Evolutionary conservation across 2,888 invertebrate species (phyloP).

Genomic region (Ophioninae sp.): DNA sequence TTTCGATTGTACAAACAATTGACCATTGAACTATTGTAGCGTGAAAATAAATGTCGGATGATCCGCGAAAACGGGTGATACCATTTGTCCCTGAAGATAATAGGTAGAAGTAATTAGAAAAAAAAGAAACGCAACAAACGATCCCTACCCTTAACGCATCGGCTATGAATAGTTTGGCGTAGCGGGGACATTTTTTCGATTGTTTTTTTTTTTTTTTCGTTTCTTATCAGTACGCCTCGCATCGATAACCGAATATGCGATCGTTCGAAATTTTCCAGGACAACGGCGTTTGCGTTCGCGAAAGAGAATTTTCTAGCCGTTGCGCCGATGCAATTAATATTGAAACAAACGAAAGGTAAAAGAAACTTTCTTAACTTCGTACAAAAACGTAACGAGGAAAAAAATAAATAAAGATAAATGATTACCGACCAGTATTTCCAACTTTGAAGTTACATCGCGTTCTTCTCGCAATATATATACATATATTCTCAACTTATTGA

Average conservation of each 20-base stretch:
- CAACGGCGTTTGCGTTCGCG: neutral
- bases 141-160: neutral
- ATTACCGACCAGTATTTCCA: neutral
- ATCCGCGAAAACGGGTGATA: neutral
- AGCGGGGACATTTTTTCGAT: neutral
- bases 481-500: conserved; percentile 28
- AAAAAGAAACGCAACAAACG: neutral
- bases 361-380: neutral
- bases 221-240: conserved; percentile 39
- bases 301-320: neutral
- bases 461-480: neutral
- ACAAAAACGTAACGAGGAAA: conserved; percentile 7
- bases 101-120: conserved; percentile 1
- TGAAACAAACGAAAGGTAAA: neutral
- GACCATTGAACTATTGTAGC: neutral
- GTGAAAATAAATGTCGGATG: neutral
- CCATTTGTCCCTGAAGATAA: neutral
- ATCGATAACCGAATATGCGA: neutral
- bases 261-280: conserved; percentile 7
- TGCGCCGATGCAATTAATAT: neutral
- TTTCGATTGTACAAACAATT: conserved; percentile 5
- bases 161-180: conserved; percentile 23
- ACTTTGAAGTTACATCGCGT: conserved; percentile 29
- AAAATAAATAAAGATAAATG: conserved; percentile 19
- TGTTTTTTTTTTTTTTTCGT: neutral